phyloP scores from a whole-genome alignment of 1,140 invertebrate genomes.

The Nylanderia fulva region DNA sequence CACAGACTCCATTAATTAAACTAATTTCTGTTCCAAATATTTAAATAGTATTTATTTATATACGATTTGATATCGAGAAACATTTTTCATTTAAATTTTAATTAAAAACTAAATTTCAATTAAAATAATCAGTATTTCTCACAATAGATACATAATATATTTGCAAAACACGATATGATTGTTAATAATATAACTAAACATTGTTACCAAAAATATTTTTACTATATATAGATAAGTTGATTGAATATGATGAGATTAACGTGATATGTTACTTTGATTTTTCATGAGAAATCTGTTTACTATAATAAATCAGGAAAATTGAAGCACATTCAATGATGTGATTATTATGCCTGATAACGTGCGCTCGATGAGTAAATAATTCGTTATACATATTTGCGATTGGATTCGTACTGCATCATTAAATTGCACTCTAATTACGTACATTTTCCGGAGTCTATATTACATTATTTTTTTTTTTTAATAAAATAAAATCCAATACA shows the following conservation, averaged over 20 bases:
- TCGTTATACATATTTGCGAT: slow-evolving; percentile 11
- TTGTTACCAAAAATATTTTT: neutral
- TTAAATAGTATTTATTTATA: no score
- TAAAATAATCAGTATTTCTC: neutral
- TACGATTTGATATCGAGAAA: neutral
- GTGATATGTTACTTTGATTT: slow-evolving; percentile 4
- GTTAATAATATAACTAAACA: neutral
- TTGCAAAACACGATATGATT: neutral
- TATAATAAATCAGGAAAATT: slow-evolving; percentile 42
- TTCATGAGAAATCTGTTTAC: neutral
- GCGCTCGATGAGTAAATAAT: slow-evolving; percentile 33
- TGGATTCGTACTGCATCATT: slow-evolving; percentile 22
- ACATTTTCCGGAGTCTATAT: neutral
- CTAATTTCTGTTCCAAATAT: no score
- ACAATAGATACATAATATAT: neutral
- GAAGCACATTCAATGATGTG: slow-evolving; percentile 47
- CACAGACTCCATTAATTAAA: no score
- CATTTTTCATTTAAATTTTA: neutral
- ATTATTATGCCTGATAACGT: slow-evolving; percentile 42
- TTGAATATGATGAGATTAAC: neutral
- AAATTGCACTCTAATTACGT: slow-evolving; percentile 32
- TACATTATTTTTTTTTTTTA: neutral
- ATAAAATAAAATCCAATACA: neutral
- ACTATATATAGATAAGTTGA: neutral
- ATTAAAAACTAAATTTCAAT: neutral